Base-by-base conservation (phyloP, 1,140 invertebrate genomes). In the Hycleus phaleratus region DNA sequence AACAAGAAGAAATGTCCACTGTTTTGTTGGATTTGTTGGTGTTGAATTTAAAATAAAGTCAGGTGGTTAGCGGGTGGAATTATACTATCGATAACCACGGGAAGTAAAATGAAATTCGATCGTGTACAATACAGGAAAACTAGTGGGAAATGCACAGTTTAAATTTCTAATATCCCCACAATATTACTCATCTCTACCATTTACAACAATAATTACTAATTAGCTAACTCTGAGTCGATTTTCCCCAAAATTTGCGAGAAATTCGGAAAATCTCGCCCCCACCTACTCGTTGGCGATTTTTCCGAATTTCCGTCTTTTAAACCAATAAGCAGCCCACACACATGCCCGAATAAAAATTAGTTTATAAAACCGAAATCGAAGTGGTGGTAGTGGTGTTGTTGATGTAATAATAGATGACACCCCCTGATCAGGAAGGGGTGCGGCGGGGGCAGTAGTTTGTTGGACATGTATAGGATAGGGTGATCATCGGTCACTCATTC, bases 331-430 rank as follows among this genome's bases (percentile, higher is more conserved):
- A 32, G 32, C 32, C 32, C 32, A 32, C 32, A 32, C 32, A 32
- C 32, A 32, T 7, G 7, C 32, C 40, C 32, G 10, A 49, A 58
- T 57, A 57, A 49, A 49, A 6, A 49, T 38, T 18, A 39, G 32
- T 11, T 49, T 39, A 39, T 39, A 38, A 32, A 32, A 32, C 32
- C 32, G 32, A 32, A 32, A 32, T 32, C 32, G 32, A 32, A 32
- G 32, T 9, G 39, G 26, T 49, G 47, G 61, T 56, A 58, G 54
- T 58, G 56, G 46, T 56, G 32, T 54, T 61, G 59, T 62, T 52
- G 57, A 58, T 60, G 58, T 65, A 65, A 65, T 65, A 56, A 65
- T 60, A 65, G 60, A 62, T 58, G 63, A 62, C 60, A 65, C 60
- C 58, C 54, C 44, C 54, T 38, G 12, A 25, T 26, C 38, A 32